Evolutionary conservation across 2,888 invertebrate species (phyloP).

Genomic region (Hetaerina titia): DNA sequence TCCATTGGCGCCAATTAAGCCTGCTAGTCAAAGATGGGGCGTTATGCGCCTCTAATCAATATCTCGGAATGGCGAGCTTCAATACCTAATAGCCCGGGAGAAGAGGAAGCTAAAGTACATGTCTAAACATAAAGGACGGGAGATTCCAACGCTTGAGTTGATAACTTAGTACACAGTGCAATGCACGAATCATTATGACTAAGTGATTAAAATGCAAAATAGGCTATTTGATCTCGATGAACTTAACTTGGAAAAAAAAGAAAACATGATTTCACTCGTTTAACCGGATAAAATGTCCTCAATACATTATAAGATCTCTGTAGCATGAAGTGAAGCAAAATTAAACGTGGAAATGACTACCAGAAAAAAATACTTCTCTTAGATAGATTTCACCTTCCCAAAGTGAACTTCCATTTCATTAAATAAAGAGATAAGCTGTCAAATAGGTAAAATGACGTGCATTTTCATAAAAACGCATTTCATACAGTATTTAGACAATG

Average conservation of each 20-base stretch:
- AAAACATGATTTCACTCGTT: not conserved
- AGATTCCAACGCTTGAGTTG: constrained; percentile 20
- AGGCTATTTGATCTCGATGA: not conserved
- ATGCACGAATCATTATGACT: not conserved
- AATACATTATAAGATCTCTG: not conserved
- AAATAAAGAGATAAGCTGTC: no score
- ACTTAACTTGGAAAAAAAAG: not conserved
- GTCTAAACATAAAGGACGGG: not conserved
- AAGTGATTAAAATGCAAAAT: not conserved
- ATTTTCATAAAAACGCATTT: no score
- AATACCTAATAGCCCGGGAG: not conserved
- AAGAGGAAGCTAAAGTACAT: not conserved
- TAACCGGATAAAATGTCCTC: not conserved
- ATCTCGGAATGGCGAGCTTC: not conserved
- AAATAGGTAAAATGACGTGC: no score
- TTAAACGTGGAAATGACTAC: no score
- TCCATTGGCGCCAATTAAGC: constrained; percentile 15
- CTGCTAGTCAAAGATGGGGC: not conserved
- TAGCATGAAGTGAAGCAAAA: not conserved
- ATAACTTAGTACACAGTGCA: not conserved
- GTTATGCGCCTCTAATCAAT: constrained; percentile 20
- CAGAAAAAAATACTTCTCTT: no score
- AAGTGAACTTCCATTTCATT: no score
- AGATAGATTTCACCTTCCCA: no score
- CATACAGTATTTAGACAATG: no score